Base-by-base conservation (phyloP, 2,888 invertebrate species). In the Lasioglossum villosulum region DNA sequence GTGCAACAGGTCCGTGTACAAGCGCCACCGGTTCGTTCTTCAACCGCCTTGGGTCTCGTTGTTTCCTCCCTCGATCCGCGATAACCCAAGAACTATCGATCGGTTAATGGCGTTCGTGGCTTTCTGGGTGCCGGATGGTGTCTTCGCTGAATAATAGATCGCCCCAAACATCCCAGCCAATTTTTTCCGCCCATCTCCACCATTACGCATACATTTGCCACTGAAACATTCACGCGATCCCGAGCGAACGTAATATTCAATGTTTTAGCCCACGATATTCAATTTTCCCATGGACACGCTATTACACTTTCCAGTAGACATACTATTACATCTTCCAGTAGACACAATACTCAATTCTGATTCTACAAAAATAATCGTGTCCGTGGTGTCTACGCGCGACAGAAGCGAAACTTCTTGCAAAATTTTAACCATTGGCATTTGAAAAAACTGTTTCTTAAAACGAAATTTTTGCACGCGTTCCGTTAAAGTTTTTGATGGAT, bases 1-100 rank as follows among this genome's bases (percentile, higher is more conserved):
- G 79, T 37, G 89, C 89, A 89, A 89, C 89, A 89, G 89, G 89
- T 89, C 81, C 75, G 23, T 75, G 34, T 30, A 16, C 45, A n/a
- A 66, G 70, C 34, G 10, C 34, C 71, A 5, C 37, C 39, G 42
- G 52, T 74, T 63, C 3, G 42, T 75, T 74, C 59, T 30, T 52
- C 37, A 19, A 8, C 14, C 37, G 23, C 70, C 75, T n/a, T n/a
- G 59, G 14, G 45, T 19, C 71, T 56, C 39, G 56, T 42, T 66
- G 52, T 48, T 75, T 75, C 42, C 48, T n/a, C 42, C 37, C 4
- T 37, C 66, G 74, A 80, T 68, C 75, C 75, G 39, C 56, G 52
- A 77, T 52, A 68, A 68, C 19, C 37, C 6, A 34, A 76, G 37
- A 76, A 68, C n/a, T 34, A 52, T 68, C 48, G 68, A 68, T 77